Conservation (phyloP, 1,140 invertebrate species). For the Oppia nitens region DNA sequence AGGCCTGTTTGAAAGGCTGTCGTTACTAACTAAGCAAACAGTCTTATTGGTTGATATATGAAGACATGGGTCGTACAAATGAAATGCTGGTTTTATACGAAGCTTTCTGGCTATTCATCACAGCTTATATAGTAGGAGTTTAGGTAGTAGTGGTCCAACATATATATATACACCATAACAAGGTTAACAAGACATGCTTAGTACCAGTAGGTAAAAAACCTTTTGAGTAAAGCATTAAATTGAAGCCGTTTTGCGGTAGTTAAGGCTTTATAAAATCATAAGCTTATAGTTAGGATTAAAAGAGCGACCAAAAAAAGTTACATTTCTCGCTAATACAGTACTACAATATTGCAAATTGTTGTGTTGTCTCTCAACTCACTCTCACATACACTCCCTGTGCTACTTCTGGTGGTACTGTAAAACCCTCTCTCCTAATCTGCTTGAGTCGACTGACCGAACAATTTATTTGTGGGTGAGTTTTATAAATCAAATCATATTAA, state of each 20-base stretch:
- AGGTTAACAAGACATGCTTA: conserved; percentile 5
- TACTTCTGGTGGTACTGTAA: neutral
- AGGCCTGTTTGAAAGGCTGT: no score
- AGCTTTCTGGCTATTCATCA: neutral
- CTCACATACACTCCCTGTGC: no score
- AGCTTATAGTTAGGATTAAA: neutral
- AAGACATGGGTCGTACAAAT: neutral
- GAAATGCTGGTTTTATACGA: neutral
- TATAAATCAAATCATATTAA: neutral
- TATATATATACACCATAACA: no score
- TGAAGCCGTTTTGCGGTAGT: conserved; percentile 5
- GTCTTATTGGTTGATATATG: neutral
- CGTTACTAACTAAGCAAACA: no score
- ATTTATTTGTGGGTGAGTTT: neutral
- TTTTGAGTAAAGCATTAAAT: conserved; percentile 1
- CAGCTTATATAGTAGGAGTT: neutral
- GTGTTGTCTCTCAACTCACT: no score
- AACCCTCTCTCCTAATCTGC: conserved; percentile 1
- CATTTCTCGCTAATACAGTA: neutral
- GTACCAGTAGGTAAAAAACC: conserved; percentile 4
- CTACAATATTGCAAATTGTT: no score
- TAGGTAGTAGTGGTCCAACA: neutral
- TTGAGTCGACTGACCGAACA: neutral
- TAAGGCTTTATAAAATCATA: conserved; percentile 6
- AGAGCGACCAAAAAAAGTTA: neutral